Evolutionary conservation across 2,888 invertebrate genomes (phyloP).

Genomic region (Phalangium opilio): DNA sequence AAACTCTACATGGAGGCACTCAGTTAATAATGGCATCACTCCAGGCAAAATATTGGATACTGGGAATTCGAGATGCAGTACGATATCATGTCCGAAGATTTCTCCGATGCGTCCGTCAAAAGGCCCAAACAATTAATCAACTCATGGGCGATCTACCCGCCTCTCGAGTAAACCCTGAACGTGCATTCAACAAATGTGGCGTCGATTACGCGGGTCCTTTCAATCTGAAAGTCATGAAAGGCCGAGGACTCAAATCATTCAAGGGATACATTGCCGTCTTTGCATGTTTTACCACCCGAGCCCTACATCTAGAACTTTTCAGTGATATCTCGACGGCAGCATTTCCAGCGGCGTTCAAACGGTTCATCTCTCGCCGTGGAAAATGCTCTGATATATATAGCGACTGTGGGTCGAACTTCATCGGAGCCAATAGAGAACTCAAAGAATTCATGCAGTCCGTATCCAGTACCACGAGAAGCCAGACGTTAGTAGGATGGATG

Average conservation of each 20-base stretch:
- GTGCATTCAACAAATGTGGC: slow-evolving; percentile 25
- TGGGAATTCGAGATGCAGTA: slow-evolving; percentile 21
- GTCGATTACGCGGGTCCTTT: slow-evolving; percentile 28
- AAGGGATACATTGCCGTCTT: slow-evolving; percentile 26
- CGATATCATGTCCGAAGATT: slow-evolving; percentile 22
- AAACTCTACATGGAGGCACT: slow-evolving; percentile 20
- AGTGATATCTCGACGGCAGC: slow-evolving; percentile 6
- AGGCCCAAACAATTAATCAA: slow-evolving; percentile 18
- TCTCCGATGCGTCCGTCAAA: slow-evolving; percentile 22
- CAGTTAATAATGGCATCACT: slow-evolving; percentile 17
- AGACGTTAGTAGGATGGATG: not conserved
- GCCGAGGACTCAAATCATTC: slow-evolving; percentile 21
- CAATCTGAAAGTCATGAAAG: slow-evolving; percentile 19
- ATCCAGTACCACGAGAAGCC: not conserved
- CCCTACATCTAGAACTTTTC: slow-evolving; percentile 17
- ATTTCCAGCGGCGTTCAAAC: slow-evolving; percentile 1
- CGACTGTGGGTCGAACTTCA: slow-evolving; percentile 16
- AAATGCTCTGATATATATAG: slow-evolving; percentile 8
- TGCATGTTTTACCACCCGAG: slow-evolving; percentile 25
- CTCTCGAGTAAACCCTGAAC: slow-evolving; percentile 21
- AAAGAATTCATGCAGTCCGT: not conserved
- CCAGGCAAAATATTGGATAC: slow-evolving; percentile 24
- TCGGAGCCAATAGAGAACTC: slow-evolving; percentile 6
- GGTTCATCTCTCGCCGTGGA: slow-evolving; percentile 6
- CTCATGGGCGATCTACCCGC: slow-evolving; percentile 27